These are phyloP conservation scores for Poecilia picta DNA, from an alignment of 2,797 vertebrate genomes.

Conservation along the genomic window DNA sequence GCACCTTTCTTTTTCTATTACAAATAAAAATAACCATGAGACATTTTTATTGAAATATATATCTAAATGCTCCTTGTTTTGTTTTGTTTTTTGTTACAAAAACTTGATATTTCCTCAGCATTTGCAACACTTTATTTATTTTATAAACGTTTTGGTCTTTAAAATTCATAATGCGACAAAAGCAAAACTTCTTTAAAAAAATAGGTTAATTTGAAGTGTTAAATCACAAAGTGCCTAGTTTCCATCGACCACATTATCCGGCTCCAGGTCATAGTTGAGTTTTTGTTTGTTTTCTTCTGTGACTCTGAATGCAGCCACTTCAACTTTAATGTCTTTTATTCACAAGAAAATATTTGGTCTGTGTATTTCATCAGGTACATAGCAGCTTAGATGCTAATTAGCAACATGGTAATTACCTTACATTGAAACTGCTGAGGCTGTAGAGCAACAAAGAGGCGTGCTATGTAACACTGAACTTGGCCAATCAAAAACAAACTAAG, in stretches of 20 bases:
- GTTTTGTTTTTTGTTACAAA: not conserved
- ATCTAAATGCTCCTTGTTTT: no score
- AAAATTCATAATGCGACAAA: not conserved
- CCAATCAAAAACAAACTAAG: not conserved
- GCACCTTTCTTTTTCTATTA: not conserved
- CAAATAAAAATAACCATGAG: not conserved
- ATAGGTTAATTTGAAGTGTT: not conserved
- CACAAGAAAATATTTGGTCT: not conserved
- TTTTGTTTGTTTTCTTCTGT: not conserved
- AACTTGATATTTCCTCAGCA: not conserved
- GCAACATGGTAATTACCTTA: not conserved
- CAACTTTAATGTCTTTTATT: not conserved
- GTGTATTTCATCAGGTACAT: not conserved
- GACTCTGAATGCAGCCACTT: not conserved
- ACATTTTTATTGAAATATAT: no score
- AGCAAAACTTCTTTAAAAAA: not conserved
- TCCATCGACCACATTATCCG: not conserved
- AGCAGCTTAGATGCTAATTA: not conserved
- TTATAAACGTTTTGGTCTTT: not conserved
- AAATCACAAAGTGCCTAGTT: not conserved
- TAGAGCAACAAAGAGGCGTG: not conserved
- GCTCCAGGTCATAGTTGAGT: not conserved
- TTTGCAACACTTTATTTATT: not conserved
- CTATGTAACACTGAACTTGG: not conserved
- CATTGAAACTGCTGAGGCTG: not conserved